Percentiles rank a stretch among this genome's conserved stretches.
Conservation (phyloP, 2,113 vertebrate genomes). For the Setophaga kirtlandii region DNA sequence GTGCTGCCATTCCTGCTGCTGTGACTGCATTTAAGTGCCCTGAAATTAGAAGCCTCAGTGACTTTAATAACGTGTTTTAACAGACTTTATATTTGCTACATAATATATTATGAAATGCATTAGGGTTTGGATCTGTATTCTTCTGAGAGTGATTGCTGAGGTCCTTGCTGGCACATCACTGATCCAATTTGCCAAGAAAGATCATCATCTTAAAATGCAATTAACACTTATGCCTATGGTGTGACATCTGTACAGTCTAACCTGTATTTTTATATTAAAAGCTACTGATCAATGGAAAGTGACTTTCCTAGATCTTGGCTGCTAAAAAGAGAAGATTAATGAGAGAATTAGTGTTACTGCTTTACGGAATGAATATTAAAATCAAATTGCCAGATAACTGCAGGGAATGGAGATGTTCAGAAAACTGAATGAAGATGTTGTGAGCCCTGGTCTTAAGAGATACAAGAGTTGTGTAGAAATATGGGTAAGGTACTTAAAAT, state of each 20-base stretch:
- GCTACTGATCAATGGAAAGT: constrained; percentile 52
- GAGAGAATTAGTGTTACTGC: constrained; percentile 37
- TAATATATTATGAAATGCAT: constrained; percentile 15
- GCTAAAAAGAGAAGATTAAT: constrained; percentile 58
- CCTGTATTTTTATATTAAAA: constrained; percentile 55
- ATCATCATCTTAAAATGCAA: constrained; percentile 48
- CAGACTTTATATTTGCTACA: constrained; percentile 26
- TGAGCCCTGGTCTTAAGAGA: not conserved
- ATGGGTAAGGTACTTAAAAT: not conserved
- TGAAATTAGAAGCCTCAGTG: constrained; percentile 18
- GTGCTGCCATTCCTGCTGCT: not conserved
- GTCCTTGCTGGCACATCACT: constrained; percentile 22
- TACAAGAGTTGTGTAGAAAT: constrained; percentile 16
- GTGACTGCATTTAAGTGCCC: not conserved
- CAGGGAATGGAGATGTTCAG: not conserved
- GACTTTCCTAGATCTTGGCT: constrained; percentile 44
- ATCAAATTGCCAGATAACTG: constrained; percentile 37
- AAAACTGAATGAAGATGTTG: not conserved
- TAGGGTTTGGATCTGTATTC: not conserved
- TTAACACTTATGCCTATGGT: constrained; percentile 39
- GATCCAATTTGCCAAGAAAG: constrained; percentile 47
- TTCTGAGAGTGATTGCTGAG: not conserved
- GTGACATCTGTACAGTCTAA: constrained; percentile 22
- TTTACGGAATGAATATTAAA: constrained; percentile 38
- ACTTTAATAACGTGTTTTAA: constrained; percentile 31